phyloP scores from a whole-genome alignment of 2,797 vertebrate species.

The Etheostoma perlongum region DNA sequence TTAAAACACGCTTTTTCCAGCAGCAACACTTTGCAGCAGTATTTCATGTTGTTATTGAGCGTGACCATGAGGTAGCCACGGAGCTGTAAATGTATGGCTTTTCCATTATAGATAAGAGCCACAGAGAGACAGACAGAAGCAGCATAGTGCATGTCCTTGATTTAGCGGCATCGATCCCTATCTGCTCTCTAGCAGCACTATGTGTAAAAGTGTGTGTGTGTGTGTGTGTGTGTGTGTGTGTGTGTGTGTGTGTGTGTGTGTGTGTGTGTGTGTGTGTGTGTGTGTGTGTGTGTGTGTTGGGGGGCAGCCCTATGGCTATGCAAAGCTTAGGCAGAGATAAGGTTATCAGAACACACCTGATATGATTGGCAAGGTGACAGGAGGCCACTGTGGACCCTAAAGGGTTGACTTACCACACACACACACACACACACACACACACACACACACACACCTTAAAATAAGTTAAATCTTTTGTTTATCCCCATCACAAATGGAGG shows the following conservation, averaged over 20 bases:
- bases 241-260: constrained; percentile 27
- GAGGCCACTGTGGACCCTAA: constrained; percentile 63
- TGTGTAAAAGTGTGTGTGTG: constrained; percentile 58
- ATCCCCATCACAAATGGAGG: constrained; percentile 75
- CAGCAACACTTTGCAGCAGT: constrained; percentile 57
- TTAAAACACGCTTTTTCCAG: constrained; percentile 30
- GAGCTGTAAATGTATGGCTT: constrained; percentile 80
- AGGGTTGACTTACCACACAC: constrained; percentile 53
- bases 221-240: constrained; percentile 38
- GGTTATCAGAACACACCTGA: constrained; percentile 82
- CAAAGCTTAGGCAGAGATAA: constrained; percentile 80
- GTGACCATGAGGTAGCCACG: constrained; percentile 69
- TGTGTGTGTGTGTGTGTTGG: neutral
- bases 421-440: constrained; percentile 37
- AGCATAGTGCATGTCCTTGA: constrained; percentile 81
- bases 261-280: constrained; percentile 23
- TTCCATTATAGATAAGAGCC: constrained; percentile 83
- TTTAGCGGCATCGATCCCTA: constrained; percentile 81
- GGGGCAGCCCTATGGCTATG: constrained; percentile 74
- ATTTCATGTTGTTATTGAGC: constrained; percentile 77
- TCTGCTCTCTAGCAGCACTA: constrained; percentile 69
- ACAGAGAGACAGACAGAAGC: constrained; percentile 78
- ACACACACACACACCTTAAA: constrained; percentile 64
- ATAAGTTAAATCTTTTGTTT: constrained; percentile 80
- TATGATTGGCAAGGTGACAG: constrained; percentile 85